phyloP scores from a whole-genome alignment of 2,113 vertebrate species.

The Amblyopsis rosae region DNA sequence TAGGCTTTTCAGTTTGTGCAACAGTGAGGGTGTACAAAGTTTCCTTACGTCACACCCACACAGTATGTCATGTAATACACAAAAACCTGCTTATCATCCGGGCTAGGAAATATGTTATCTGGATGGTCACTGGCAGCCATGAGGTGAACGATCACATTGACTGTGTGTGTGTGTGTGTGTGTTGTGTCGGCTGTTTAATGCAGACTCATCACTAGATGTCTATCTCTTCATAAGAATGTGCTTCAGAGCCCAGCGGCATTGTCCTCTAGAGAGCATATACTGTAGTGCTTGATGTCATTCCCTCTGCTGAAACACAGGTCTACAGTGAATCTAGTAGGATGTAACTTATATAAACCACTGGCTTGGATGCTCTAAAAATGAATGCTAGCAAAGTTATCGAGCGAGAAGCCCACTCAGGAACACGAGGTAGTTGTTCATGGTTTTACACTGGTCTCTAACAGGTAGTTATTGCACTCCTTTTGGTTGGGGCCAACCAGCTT shows the following conservation, averaged over 20 bases:
- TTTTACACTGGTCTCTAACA: not conserved
- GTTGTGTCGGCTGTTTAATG: not conserved
- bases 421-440: not conserved
- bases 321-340: not conserved
- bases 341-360: constrained; percentile 7
- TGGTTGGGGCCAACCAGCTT: not conserved
- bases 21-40: not conserved
- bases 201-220: constrained; percentile 48
- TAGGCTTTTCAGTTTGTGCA: not conserved
- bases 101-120: constrained; percentile 32
- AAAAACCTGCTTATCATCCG: constrained; percentile 10
- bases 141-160: constrained; percentile 1
- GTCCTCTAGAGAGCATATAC: constrained; percentile 9
- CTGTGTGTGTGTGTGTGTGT: not conserved
- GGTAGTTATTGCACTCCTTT: not conserved
- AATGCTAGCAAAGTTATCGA: not conserved
- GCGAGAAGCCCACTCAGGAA: not conserved
- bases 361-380: not conserved
- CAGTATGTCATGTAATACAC: constrained; percentile 5
- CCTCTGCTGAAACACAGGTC: constrained; percentile 2
- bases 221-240: constrained; percentile 38
- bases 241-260: constrained; percentile 21
- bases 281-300: constrained; percentile 2
- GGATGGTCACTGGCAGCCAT: not conserved
- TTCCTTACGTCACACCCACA: no score